Evolutionary conservation across 1,140 invertebrate genomes (phyloP).

Genomic region (Drosophila virilis): DNA sequence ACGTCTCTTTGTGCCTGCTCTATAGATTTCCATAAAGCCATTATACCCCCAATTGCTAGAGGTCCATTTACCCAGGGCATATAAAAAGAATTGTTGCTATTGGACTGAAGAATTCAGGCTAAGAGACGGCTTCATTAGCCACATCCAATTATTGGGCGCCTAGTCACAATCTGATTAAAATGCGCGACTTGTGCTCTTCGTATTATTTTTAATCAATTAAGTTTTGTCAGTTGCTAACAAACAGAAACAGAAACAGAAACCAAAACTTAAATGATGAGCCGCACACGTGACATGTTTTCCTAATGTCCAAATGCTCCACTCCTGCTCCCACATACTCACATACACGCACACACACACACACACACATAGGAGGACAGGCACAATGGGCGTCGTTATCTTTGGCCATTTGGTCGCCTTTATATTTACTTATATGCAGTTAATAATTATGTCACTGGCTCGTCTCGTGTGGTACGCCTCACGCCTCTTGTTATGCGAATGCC

Average conservation of each 20-base stretch:
- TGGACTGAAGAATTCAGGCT: neutral
- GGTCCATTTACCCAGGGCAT: neutral
- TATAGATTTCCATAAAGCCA: too few species aligned
- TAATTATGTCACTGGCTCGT: conserved; percentile 74
- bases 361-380: conserved; percentile 27
- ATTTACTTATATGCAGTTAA: conserved; percentile 81
- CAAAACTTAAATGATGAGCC: conserved; percentile 75
- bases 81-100: neutral
- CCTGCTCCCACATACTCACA: neutral
- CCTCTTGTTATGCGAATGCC: conserved; percentile 78
- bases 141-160: neutral
- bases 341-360: neutral
- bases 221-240: conserved; percentile 60
- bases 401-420: conserved; percentile 73
- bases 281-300: conserved; percentile 70
- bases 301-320: conserved; percentile 47
- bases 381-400: conserved; percentile 74
- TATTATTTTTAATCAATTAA: conserved; percentile 82
- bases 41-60: too few species aligned
- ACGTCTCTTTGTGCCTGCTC: too few species aligned
- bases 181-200: conserved; percentile 16
- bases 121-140: conserved; percentile 12
- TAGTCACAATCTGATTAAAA: conserved; percentile 26
- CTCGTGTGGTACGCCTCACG: conserved; percentile 56
- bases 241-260: conserved; percentile 33